Evolutionary conservation across 1,140 invertebrate species (phyloP), one percentile per base, ranked within the genome.

Genomic region (Pogonognathellus flavescens): DNA sequence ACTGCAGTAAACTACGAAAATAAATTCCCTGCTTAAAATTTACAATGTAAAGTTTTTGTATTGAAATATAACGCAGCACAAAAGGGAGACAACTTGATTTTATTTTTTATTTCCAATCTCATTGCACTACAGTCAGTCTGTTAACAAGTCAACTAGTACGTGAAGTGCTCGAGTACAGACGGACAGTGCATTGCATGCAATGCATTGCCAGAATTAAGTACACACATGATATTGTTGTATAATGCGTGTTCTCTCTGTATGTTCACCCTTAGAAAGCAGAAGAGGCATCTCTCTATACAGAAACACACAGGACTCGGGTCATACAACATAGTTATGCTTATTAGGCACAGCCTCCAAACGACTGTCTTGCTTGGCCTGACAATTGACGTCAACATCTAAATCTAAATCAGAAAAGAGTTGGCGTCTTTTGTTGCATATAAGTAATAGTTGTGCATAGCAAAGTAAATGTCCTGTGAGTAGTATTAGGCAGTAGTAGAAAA

Each of bases 301-400:
- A 41, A 3, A 41, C 31, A 41, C 31, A 41, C 31, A 41, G 31
- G n/a, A 13, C n/a, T 41, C 18, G 70, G 70, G 70, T 76, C 70
- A 76, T 70, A 20, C 59, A 25, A 20, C 20, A 11, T 76, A 76
- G 70, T 76, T 76, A 76, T 76, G 70, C 70, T 76, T 76, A 76
- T 76, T 76, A 76, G 70, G 70, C 41, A 50, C 70, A 76, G 25
- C 70, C 70, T 76, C 22, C 41, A 72, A 76, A 76, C 70, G 31
- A 76, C 70, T 76, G 70, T 49, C 70, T 76, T 76, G 70, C 41
- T 76, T 49, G 25, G 70, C 70, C 11, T 81, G 55, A 81, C 80
- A 81, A 81, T 81, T 81, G 80, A 81, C 80, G 80, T 81, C 80
- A 81, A 81, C 80, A 81, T 81, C 80, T 81, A 81, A 81, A 81